Evolutionary conservation across 64 coral and sea anemone genomes (phyloP).

Genomic region (Stylophora pistillata): DNA sequence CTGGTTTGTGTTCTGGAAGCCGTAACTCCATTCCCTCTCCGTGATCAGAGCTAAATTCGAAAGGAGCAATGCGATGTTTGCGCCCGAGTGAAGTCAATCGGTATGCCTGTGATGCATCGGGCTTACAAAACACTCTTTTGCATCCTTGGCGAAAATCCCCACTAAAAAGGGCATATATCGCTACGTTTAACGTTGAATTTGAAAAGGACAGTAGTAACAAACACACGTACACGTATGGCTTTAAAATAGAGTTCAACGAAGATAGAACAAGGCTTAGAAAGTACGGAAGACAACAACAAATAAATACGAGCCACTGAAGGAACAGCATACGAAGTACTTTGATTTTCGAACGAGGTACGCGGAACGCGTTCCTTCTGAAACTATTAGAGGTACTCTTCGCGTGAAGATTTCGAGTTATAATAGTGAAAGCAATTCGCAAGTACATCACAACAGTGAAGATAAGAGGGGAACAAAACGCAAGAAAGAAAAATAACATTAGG

Average conservation of each 20-base stretch:
- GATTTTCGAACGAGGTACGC: slow-evolving; percentile 84
- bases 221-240: slow-evolving; percentile 34
- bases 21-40: slow-evolving; percentile 81
- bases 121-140: slow-evolving; percentile 86
- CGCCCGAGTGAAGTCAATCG: slow-evolving; percentile 70
- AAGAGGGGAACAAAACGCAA: slow-evolving; percentile 67
- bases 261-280: slow-evolving; percentile 51
- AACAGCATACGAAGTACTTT: slow-evolving; percentile 92
- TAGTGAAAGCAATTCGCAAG: slow-evolving; percentile 60
- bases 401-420: slow-evolving; percentile 63
- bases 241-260: slow-evolving; percentile 28
- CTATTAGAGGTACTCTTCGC: slow-evolving; percentile 71
- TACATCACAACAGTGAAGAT: slow-evolving; percentile 73
- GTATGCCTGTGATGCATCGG: slow-evolving; percentile 94
- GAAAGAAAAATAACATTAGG: slow-evolving; percentile 75
- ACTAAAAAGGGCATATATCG: slow-evolving; percentile 85
- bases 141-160: slow-evolving; percentile 94
- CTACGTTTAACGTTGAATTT: slow-evolving; percentile 63
- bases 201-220: slow-evolving; percentile 69
- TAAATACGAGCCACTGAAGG: slow-evolving; percentile 79
- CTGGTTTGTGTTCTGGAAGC: slow-evolving; percentile 80
- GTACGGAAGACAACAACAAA: slow-evolving; percentile 70
- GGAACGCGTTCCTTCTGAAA: slow-evolving; percentile 61
- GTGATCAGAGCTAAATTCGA: slow-evolving; percentile 83
- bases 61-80: slow-evolving; percentile 81